phyloP scores from a whole-genome alignment of 1,140 invertebrate genomes.

The Fopius arisanus region DNA sequence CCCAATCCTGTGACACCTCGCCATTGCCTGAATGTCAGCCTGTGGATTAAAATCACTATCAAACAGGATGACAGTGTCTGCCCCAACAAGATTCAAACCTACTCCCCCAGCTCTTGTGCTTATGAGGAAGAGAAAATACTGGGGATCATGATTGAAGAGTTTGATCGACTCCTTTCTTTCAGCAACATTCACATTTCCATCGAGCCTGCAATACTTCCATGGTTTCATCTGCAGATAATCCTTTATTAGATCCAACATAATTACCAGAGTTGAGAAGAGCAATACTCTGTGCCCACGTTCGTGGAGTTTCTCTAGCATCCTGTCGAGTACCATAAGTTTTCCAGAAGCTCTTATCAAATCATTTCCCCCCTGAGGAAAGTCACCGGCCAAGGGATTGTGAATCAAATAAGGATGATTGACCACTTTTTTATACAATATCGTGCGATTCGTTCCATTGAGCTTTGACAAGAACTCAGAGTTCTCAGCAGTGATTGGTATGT shows the following conservation, averaged over 20 bases:
- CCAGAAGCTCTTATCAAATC: constrained; percentile 71
- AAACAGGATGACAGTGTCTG: constrained; percentile 82
- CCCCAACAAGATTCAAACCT: constrained; percentile 77
- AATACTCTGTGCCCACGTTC: constrained; percentile 73
- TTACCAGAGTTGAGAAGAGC: constrained; percentile 77
- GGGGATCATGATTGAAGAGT: constrained; percentile 65
- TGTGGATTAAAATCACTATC: constrained; percentile 84
- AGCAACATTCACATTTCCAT: constrained; percentile 66
- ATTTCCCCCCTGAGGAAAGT: constrained; percentile 57
- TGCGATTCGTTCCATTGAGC: constrained; percentile 22
- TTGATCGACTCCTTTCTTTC: constrained; percentile 59
- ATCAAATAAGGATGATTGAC: constrained; percentile 80
- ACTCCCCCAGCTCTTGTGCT: constrained; percentile 73
- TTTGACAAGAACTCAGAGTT: constrained; percentile 41
- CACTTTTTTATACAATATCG: constrained; percentile 71
- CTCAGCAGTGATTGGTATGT: constrained; percentile 36
- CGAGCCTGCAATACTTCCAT: constrained; percentile 70
- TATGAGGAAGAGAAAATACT: constrained; percentile 69
- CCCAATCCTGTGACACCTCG: constrained; percentile 81
- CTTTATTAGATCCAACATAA: constrained; percentile 75
- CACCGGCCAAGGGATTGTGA: constrained; percentile 53
- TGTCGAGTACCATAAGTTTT: constrained; percentile 76
- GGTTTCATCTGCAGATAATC: constrained; percentile 70
- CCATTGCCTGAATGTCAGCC: constrained; percentile 80
- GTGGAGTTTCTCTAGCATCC: constrained; percentile 71